Percentiles rank a stretch among this genome's conserved stretches.
phyloP scores from a whole-genome alignment of 2,888 invertebrate species.

The Lepidocyrtinus sp. region DNA sequence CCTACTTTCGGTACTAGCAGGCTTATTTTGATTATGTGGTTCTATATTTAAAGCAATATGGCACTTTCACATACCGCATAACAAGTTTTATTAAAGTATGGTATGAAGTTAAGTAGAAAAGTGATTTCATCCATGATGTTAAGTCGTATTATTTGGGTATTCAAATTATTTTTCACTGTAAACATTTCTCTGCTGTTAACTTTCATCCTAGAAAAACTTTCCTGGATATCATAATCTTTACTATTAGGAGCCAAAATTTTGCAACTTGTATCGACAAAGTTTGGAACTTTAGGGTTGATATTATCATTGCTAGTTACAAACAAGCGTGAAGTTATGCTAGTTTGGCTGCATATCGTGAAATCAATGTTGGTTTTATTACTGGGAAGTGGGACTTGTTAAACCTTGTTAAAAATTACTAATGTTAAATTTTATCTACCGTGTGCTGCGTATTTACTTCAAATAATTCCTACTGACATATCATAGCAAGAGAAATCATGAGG shows the following conservation, averaged over 20 bases:
- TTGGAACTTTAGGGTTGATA: background rate
- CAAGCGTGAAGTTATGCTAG: background rate
- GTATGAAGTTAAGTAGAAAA: background rate
- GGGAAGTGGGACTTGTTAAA: too few relatives aligned
- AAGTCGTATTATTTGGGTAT: conserved; percentile 9
- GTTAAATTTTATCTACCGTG: too few relatives aligned
- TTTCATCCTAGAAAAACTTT: too few relatives aligned
- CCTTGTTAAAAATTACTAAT: too few relatives aligned
- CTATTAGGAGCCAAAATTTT: background rate
- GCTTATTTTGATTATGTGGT: conserved; percentile 6
- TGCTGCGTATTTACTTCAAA: too few relatives aligned
- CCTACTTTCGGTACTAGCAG: conserved; percentile 5
- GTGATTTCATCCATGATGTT: background rate
- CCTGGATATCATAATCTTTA: too few relatives aligned
- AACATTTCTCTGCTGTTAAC: too few relatives aligned
- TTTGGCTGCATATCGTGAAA: conserved; percentile 4
- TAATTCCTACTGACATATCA: too few relatives aligned
- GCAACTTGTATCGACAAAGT: background rate
- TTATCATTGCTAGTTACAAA: background rate
- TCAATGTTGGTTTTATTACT: conserved; percentile 3
- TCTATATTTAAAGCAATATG: background rate
- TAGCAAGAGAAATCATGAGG: too few relatives aligned
- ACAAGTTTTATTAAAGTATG: conserved; percentile 5
- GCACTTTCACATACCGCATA: conserved; percentile 12
- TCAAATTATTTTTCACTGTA: background rate